Conservation (phyloP, 1,140 invertebrate genomes). For the Penaeus chinensis region DNA sequence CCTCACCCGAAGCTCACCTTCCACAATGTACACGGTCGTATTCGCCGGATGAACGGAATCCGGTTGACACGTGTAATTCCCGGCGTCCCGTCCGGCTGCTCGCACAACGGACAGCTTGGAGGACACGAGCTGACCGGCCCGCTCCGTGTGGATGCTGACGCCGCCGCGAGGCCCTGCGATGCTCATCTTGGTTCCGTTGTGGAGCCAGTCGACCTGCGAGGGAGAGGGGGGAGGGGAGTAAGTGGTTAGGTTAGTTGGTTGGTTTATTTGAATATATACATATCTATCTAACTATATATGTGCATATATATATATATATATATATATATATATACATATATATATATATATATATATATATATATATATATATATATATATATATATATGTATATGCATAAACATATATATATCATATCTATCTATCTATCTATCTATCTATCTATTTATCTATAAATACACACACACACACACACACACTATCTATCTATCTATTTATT, state of each 20-base stretch:
- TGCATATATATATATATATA: too few relatives aligned
- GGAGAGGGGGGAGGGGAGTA: not conserved
- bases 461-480: too few relatives aligned
- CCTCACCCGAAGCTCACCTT: constrained; percentile 12
- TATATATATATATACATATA: too few relatives aligned
- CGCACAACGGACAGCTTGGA: constrained; percentile 38
- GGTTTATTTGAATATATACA: too few relatives aligned
- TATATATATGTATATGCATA: too few relatives aligned
- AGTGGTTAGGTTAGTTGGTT: not conserved
- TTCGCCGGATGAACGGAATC: constrained; percentile 30
- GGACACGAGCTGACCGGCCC: constrained; percentile 32
- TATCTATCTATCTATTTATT: too few relatives aligned
- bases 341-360: too few relatives aligned
- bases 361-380: too few relatives aligned
- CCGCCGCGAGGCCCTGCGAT: constrained; percentile 28
- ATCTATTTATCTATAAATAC: too few relatives aligned
- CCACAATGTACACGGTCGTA: constrained; percentile 34
- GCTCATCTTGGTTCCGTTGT: constrained; percentile 26
- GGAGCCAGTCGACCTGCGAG: constrained; percentile 38
- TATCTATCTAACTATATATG: too few relatives aligned
- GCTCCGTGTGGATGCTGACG: constrained; percentile 45
- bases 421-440: too few relatives aligned
- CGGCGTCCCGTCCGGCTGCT: constrained; percentile 18
- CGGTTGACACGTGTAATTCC: constrained; percentile 41
- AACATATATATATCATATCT: too few relatives aligned